Evolutionary conservation across 2,797 vertebrate species (phyloP).

Genomic region (Ceyx erithaca): DNA sequence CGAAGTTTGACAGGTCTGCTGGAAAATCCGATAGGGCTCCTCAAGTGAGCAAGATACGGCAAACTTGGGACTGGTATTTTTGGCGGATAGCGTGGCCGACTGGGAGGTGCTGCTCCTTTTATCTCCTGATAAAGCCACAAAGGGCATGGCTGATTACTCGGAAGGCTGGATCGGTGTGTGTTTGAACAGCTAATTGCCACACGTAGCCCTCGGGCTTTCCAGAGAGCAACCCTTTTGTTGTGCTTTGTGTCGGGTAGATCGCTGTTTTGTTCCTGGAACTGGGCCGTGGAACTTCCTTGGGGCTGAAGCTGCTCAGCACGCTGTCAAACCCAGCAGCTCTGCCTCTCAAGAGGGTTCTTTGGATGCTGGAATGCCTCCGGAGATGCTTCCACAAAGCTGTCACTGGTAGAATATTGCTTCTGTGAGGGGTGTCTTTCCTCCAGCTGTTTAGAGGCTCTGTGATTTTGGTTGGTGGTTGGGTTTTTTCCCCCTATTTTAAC

Average conservation of each 20-base stretch:
- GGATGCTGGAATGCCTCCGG: background rate
- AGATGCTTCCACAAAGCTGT: constrained; percentile 4
- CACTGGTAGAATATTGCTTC: background rate
- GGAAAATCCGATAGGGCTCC: background rate
- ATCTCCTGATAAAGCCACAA: constrained; percentile 7
- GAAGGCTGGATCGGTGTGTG: background rate
- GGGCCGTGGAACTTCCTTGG: background rate
- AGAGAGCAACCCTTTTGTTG: background rate
- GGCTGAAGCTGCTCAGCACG: background rate
- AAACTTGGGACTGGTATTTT: constrained; percentile 6
- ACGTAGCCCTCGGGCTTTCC: background rate
- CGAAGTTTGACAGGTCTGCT: background rate
- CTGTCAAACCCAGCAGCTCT: constrained; percentile 7
- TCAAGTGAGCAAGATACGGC: background rate
- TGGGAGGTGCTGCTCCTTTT: background rate
- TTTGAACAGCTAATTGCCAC: background rate
- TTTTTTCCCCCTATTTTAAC: background rate
- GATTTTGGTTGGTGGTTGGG: background rate
- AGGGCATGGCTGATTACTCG: background rate
- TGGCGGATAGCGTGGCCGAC: background rate
- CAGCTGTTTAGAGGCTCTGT: background rate
- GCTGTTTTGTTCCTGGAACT: background rate
- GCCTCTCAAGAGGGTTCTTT: background rate
- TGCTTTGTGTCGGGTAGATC: background rate
- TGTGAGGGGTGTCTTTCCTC: background rate